Conservation (phyloP, 2,888 invertebrate species). For the Rhamphomyia laevipes region DNA sequence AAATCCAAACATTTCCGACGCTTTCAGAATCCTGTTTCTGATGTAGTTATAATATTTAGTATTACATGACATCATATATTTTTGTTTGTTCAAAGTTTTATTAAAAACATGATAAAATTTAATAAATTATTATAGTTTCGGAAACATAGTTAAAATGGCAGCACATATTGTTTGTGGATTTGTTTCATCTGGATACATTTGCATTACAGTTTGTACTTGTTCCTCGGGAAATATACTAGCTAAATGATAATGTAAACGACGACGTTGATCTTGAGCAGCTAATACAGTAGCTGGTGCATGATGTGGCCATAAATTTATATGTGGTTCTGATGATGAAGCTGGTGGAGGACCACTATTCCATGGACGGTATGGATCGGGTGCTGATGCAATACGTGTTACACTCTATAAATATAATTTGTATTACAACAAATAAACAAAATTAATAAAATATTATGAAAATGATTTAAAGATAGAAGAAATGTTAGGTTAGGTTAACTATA, state of each 20-base stretch:
- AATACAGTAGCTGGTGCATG: constrained; percentile 13
- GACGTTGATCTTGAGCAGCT: constrained; percentile 48
- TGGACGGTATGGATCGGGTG: constrained; percentile 50
- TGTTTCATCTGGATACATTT: constrained; percentile 75
- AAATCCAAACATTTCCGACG: too few relatives aligned
- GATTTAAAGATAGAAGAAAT: too few relatives aligned
- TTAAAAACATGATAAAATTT: constrained; percentile 13
- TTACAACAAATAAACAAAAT: too few relatives aligned
- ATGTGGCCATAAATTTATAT: constrained; percentile 44
- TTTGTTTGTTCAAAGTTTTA: too few relatives aligned
- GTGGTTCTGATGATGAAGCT: constrained; percentile 50
- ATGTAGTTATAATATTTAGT: too few relatives aligned
- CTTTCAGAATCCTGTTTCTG: too few relatives aligned
- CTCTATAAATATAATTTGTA: constrained; percentile 32
- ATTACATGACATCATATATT: too few relatives aligned
- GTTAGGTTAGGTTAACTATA: too few relatives aligned
- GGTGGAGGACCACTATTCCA: constrained; percentile 38
- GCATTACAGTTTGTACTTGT: constrained; percentile 81
- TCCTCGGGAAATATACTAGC: constrained; percentile 85
- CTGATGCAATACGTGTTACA: constrained; percentile 63
- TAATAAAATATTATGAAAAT: too few relatives aligned
- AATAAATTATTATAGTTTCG: constrained; percentile 37
- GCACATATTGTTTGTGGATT: constrained; percentile 85
- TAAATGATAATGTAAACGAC: constrained; percentile 74
- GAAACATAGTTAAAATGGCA: constrained; percentile 66